phyloP scores from a whole-genome alignment of 1,140 invertebrate genomes.

The Saccostrea cuccullata region DNA sequence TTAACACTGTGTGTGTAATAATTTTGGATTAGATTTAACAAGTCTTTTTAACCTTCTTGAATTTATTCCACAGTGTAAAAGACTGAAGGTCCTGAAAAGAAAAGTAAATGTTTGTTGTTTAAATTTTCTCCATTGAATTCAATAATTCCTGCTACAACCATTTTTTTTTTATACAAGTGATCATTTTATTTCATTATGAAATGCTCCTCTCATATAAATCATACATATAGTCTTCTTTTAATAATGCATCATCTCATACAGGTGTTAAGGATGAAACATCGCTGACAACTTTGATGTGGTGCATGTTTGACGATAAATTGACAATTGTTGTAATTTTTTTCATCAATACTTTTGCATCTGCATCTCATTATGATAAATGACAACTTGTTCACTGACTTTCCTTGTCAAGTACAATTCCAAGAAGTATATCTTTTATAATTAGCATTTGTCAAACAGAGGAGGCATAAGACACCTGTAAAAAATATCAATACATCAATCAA shows the following conservation, averaged over 20 bases:
- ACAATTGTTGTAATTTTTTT: not conserved
- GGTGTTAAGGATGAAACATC: not conserved
- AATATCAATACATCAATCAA: not conserved
- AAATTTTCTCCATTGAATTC: no score
- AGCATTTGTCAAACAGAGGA: not conserved
- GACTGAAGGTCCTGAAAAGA: no score
- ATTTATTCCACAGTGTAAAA: no score
- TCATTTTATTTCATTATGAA: no score
- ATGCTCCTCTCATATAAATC: not conserved
- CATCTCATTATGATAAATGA: not conserved
- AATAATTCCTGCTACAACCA: no score
- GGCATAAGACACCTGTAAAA: not conserved
- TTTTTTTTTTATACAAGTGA: no score
- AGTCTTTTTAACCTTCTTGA: no score
- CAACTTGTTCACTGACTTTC: not conserved
- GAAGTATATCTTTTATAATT: not conserved
- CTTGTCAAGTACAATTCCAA: not conserved
- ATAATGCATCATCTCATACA: not conserved
- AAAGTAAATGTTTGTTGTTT: no score
- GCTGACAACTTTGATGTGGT: not conserved
- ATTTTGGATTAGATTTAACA: no score
- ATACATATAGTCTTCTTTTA: not conserved
- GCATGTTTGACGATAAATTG: slow-evolving; percentile 11
- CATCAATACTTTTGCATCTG: not conserved
- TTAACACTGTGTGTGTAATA: no score